Evolutionary conservation across 1,140 invertebrate species (phyloP).

Genomic region (Bombus affinis): DNA sequence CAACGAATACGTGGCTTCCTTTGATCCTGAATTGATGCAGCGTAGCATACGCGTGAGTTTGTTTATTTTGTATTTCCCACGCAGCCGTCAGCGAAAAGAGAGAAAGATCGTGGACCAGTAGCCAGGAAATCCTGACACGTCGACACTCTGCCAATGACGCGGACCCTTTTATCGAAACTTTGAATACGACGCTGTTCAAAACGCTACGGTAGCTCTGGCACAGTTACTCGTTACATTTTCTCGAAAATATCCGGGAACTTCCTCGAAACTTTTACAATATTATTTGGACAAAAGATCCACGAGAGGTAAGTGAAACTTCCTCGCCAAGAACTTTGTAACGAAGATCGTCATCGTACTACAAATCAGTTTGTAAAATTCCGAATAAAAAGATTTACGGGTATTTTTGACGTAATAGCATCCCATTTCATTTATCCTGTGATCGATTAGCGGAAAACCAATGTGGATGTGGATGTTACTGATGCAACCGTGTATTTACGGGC

Average conservation of each 20-base stretch:
- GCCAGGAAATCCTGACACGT: neutral
- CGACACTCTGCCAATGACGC: neutral
- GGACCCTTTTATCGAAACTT: neutral
- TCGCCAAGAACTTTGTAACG: neutral
- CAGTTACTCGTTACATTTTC: neutral
- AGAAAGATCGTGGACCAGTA: neutral
- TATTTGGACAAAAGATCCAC: neutral
- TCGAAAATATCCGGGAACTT: neutral
- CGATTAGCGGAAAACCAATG: conserved; percentile 4
- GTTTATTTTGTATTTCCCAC: conserved; percentile 39
- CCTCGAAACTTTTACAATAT: neutral
- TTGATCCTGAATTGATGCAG: conserved; percentile 33
- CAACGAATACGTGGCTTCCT: neutral
- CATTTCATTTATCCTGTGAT: conserved; percentile 12
- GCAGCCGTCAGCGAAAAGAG: conserved; percentile 11
- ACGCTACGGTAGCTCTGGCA: neutral
- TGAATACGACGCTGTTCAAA: neutral
- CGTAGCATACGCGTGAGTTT: neutral
- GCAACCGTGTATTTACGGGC: neutral
- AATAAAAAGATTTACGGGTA: neutral
- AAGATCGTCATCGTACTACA: neutral
- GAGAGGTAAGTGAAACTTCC: neutral
- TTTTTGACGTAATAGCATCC: neutral
- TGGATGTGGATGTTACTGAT: neutral
- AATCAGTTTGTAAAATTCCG: neutral